A percentile compares a stretch with the other conserved stretches of the same genome.
These are phyloP conservation scores for Drosophila paulistorum DNA, from an alignment of 1,140 invertebrate genomes.

Conservation along the genomic window DNA sequence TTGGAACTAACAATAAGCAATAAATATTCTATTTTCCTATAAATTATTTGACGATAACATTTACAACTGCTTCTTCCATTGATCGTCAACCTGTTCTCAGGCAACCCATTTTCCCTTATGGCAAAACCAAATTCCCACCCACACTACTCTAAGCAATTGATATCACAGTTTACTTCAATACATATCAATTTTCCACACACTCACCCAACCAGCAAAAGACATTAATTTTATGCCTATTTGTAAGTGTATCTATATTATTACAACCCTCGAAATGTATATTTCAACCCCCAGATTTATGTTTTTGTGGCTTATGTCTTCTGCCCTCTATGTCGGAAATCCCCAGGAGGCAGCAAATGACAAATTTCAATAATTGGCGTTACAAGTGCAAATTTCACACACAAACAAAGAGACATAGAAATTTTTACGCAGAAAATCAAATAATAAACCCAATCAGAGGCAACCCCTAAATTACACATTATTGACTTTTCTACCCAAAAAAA, in stretches of 20 bases:
- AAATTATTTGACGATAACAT: too few relatives aligned
- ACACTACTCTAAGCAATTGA: constrained; percentile 62
- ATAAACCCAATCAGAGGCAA: constrained; percentile 49
- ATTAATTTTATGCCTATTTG: constrained; percentile 78
- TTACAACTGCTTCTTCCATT: background rate
- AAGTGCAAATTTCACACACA: constrained; percentile 62
- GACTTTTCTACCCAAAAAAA: background rate
- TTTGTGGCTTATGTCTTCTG: constrained; percentile 18
- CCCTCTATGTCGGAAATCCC: constrained; percentile 47
- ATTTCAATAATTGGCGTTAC: constrained; percentile 74
- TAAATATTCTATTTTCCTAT: too few relatives aligned
- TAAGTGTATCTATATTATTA: constrained; percentile 40
- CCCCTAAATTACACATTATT: constrained; percentile 1
- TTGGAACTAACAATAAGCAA: too few relatives aligned
- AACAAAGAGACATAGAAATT: constrained; percentile 29
- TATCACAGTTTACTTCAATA: constrained; percentile 44
- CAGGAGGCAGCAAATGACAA: constrained; percentile 35
- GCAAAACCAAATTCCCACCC: constrained; percentile 60
- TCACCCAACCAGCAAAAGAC: constrained; percentile 38
- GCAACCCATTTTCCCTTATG: background rate
- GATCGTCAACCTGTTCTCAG: constrained; percentile 44
- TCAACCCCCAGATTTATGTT: constrained; percentile 19
- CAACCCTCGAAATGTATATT: constrained; percentile 20
- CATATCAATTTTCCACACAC: constrained; percentile 76
- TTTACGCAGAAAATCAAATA: constrained; percentile 38